A percentile compares a stretch with the other conserved stretches of the same genome.
Evolutionary conservation across 2,113 vertebrate genomes (phyloP).

Genomic region (Lampris incognitus): DNA sequence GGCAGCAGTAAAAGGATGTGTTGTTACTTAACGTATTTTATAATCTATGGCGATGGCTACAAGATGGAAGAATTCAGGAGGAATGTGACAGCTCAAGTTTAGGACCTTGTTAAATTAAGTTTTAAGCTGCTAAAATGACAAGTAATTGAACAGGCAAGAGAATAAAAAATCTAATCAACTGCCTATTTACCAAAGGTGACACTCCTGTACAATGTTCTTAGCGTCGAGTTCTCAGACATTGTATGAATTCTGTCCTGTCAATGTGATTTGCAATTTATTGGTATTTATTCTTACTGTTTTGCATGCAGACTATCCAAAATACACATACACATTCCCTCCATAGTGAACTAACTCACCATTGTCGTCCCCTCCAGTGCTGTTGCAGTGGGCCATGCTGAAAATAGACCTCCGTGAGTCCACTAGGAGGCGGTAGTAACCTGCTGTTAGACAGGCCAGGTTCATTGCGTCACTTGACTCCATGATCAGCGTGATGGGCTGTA

Average conservation of each 20-base stretch:
- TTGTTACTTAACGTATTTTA: slow-evolving; percentile 27
- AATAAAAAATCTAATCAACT: too few relatives aligned
- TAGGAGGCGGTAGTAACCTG: slow-evolving; percentile 95
- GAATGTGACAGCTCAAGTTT: slow-evolving; percentile 16
- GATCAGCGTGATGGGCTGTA: slow-evolving; percentile 93
- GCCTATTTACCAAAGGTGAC: too few relatives aligned
- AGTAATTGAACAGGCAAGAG: too few relatives aligned
- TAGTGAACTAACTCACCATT: slow-evolving; percentile 69
- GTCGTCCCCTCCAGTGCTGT: slow-evolving; percentile 85
- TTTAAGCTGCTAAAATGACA: not conserved
- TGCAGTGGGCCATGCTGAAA: slow-evolving; percentile 95
- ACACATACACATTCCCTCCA: not conserved
- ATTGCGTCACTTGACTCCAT: slow-evolving; percentile 98
- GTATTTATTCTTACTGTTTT: not conserved
- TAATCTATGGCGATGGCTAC: slow-evolving; percentile 33
- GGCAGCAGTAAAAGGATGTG: slow-evolving; percentile 19
- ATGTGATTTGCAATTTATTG: too few relatives aligned
- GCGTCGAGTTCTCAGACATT: too few relatives aligned
- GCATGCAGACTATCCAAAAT: not conserved
- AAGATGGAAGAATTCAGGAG: slow-evolving; percentile 13
- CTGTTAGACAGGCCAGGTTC: slow-evolving; percentile 96
- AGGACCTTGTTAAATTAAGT: not conserved
- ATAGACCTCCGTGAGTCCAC: slow-evolving; percentile 96
- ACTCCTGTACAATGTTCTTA: too few relatives aligned
- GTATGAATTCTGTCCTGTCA: too few relatives aligned